Evolutionary conservation across 2,888 invertebrate genomes (phyloP).

Genomic region (Helobdella robusta): DNA sequence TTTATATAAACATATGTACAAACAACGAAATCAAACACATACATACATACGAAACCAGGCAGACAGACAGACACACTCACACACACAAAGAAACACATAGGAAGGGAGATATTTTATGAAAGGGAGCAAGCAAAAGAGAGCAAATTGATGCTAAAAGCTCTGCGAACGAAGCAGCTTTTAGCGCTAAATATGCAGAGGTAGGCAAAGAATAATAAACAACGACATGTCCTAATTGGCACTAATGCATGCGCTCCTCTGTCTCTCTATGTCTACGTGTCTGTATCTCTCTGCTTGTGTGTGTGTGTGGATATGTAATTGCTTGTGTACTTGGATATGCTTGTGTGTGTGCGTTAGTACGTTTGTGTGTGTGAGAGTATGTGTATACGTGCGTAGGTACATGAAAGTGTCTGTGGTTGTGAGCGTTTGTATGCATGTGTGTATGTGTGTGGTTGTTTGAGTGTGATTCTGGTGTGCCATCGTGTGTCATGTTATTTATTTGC

Average conservation of each 20-base stretch:
- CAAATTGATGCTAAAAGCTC: constrained; percentile 24
- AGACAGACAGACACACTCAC: neutral
- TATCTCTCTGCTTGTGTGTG: neutral
- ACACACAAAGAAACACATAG: neutral
- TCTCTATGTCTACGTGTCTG: neutral
- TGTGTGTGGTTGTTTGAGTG: neutral
- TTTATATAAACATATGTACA: too few species aligned
- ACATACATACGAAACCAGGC: too few species aligned
- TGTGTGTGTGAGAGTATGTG: constrained; percentile 17
- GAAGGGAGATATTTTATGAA: neutral
- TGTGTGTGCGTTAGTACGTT: constrained; percentile 16
- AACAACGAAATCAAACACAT: too few species aligned
- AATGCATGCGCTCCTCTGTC: constrained; percentile 19
- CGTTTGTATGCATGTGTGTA: neutral
- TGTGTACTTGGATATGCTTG: constrained; percentile 15
- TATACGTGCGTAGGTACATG: too few species aligned
- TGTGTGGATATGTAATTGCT: constrained; percentile 10
- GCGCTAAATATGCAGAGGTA: constrained; percentile 12
- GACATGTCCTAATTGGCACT: constrained; percentile 25
- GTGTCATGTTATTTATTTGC: too few species aligned
- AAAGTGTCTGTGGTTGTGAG: too few species aligned
- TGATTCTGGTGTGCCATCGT: too few species aligned
- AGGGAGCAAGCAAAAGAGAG: neutral
- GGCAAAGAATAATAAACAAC: constrained; percentile 20
- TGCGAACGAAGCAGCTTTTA: constrained; percentile 23